Percentiles rank a stretch among this genome's conserved stretches.
phyloP scores from a whole-genome alignment of 2,113 vertebrate species.

The Xiphophorus hellerii region DNA sequence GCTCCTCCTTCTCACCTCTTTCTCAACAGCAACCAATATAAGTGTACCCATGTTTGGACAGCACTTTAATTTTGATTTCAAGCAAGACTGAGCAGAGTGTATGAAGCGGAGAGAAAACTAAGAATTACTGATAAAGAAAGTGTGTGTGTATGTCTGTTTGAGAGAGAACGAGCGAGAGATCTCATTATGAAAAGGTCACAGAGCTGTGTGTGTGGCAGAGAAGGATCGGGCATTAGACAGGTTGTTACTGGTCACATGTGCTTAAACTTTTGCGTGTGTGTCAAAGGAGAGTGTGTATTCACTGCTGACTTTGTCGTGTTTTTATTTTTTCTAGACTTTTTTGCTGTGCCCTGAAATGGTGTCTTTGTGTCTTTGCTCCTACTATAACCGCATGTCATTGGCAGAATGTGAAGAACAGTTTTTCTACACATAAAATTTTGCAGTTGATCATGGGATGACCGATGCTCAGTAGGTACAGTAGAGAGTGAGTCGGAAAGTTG shows the following conservation, averaged over 20 bases:
- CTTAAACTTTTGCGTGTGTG: constrained; percentile 46
- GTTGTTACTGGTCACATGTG: constrained; percentile 45
- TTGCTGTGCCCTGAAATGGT: neutral
- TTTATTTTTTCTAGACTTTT: constrained; percentile 3
- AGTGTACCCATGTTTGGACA: neutral
- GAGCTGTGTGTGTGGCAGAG: constrained; percentile 23
- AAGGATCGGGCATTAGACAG: constrained; percentile 15
- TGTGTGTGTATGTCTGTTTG: constrained; percentile 8
- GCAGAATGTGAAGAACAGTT: neutral
- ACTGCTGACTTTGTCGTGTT: neutral
- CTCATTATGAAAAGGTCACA: constrained; percentile 64
- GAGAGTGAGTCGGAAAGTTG: neutral
- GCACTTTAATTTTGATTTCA: constrained; percentile 21
- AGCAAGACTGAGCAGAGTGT: constrained; percentile 2
- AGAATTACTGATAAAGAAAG: constrained; percentile 10
- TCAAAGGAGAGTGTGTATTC: constrained; percentile 3
- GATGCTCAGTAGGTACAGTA: neutral
- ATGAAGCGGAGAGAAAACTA: neutral
- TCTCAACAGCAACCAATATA: constrained; percentile 31
- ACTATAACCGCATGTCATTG: neutral
- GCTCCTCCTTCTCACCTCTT: constrained; percentile 21
- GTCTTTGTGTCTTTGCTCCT: neutral
- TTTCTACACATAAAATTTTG: neutral
- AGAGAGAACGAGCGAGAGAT: constrained; percentile 3
- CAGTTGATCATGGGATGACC: neutral